Conservation (phyloP, 2,797 vertebrate genomes). For the Argya squamiceps region DNA sequence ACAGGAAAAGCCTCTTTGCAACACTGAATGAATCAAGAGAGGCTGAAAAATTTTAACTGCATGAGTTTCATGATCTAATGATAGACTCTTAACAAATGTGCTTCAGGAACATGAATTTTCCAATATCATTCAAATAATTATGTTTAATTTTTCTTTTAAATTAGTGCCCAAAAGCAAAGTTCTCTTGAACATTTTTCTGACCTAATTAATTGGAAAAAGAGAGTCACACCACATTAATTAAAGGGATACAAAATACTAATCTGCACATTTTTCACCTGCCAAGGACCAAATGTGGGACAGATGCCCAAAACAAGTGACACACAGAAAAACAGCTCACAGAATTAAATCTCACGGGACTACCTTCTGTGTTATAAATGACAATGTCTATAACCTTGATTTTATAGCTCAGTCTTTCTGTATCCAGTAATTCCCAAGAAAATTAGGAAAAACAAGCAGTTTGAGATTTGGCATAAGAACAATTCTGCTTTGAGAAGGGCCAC, state of each 20-base stretch:
- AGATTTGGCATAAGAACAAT: background rate
- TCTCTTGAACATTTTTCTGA: background rate
- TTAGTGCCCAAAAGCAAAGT: background rate
- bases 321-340: background rate
- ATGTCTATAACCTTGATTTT: background rate
- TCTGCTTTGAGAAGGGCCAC: background rate
- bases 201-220: conserved; percentile 34
- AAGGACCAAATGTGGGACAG: conserved; percentile 51
- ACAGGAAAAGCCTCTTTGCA: background rate
- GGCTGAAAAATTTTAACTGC: background rate
- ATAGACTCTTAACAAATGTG: background rate
- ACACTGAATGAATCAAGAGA: background rate
- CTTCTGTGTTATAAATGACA: background rate
- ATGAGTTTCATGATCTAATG: background rate
- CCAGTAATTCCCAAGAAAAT: background rate
- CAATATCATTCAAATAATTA: background rate
- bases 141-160: background rate
- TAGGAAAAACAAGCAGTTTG: background rate
- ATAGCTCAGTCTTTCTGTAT: background rate
- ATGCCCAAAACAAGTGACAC: background rate
- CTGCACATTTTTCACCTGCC: conserved; percentile 20
- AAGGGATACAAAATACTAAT: background rate
- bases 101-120: background rate
- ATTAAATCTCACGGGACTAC: background rate
- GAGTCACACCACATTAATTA: background rate